Base-by-base conservation (phyloP, 2,888 invertebrate genomes). In the Macrostomum cliftonense region DNA sequence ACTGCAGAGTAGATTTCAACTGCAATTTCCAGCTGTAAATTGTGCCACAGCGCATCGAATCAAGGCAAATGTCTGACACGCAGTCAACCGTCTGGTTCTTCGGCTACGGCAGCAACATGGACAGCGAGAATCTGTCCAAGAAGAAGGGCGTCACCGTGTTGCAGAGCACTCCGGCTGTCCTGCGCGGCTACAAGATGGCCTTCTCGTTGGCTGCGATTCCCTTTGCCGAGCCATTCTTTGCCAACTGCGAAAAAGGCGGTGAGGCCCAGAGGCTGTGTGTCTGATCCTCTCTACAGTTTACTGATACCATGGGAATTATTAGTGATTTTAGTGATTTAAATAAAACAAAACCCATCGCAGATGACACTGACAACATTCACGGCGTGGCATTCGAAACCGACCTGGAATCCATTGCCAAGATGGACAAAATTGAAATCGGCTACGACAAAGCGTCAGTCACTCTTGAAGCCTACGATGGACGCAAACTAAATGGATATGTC, bases 71-170 rank as follows among this genome's bases (percentile, higher is more conserved):
- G 39, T 39, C 46, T 19, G 46, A 11, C 4, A 12, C 39, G 14
- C 14, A 39, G 42, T 39, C 28, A 14, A 17, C 40, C 12, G 42
- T 46, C 14, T 46, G 46, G 46, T 37, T 42, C 9, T 46, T 46
- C 42, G 46, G 46, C 17, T 46, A 36, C 42, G 46, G 46, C 5
- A 36, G 36, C 44, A 46, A 46, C 21, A 46, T 46, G 46, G 46
- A 46, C 40, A 12, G 38, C 13, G 17, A 36, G n/a, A 21, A 39
- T 37, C 12, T 46, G 40, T 28, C 21, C 21, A 37, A 28, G 16
- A 39, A 39, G 39, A 46, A 46, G 19, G 39, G 42, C 37, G 46
- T 39, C 39, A 37, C 42, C n/a, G 37, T 46, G 17, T 12, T 46
- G 14, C 39, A 46, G 13, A 21, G 21, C n/a, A 16, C 39, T 4